Evolutionary conservation across 2,888 invertebrate genomes (phyloP), one percentile per base, ranked within the genome.

Genomic region (Zygogramma bicolorata): DNA sequence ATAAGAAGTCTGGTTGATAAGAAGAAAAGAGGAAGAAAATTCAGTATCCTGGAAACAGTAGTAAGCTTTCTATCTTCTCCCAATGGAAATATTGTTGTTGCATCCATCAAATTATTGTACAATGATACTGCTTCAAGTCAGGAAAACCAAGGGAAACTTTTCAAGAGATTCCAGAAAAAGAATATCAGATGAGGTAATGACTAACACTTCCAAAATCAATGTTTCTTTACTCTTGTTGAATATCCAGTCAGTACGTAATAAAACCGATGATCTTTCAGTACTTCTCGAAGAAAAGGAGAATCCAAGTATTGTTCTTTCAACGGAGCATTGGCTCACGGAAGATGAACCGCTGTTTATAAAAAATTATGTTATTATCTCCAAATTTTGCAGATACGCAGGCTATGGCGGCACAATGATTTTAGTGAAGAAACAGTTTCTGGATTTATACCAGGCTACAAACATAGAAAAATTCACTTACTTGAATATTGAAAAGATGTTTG

Each of bases 181-280:
- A 34, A 7, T 10, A 34, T 49, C 49, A 49, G 20, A n/a, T 13
- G 25, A 58, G 29, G 58, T 25, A 58, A 58, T 15, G 2, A 58
- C 6, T 13, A 25, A 25, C 20, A 34, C 10, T 10, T 1, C 8
- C 34, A 34, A 34, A 34, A 10, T 7, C 34, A 2, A 7, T 34
- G n/a, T 58, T 58, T 20, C 58, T 6, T 13, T 59, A 59, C 15
- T 59, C 10, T 31, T 59, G 22, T 10, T 59, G 59, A 59, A 59
- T 31, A 59, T 59, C 34, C 59, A 59, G 31, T 34, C 59, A 10
- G 15, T 59, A 58, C 25, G 58, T 6, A 27, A 15, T 27, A 27
- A 59, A 59, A 31, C 18, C 15, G 59, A 68, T 63, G 69, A 69
- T 53, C 38, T 69, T 27, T 29, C 34, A 27, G 53, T 46, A 40